A percentile compares a stretch with the other conserved stretches of the same genome.
These are phyloP conservation scores for Maniola hyperantus DNA, from an alignment of 2,888 invertebrate genomes.

Conservation along the genomic window DNA sequence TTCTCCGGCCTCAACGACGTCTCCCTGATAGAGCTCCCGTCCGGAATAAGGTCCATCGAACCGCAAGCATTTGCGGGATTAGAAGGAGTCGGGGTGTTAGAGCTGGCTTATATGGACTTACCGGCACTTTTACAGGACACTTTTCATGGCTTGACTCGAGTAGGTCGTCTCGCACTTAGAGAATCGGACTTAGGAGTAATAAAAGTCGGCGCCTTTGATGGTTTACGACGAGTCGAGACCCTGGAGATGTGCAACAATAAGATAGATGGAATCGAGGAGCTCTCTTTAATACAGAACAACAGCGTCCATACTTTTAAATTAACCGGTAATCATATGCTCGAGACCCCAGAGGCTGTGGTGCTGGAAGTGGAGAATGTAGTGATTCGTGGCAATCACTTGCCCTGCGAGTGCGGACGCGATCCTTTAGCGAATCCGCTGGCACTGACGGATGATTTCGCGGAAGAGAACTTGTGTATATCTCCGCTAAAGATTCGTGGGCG, in stretches of 20 bases:
- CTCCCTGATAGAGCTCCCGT: slow-evolving; percentile 91
- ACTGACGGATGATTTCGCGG: slow-evolving; percentile 85
- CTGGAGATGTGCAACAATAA: slow-evolving; percentile 92
- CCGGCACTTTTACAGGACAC: slow-evolving; percentile 86
- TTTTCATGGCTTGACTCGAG: slow-evolving; percentile 89
- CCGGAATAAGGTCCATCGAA: slow-evolving; percentile 88
- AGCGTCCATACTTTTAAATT: slow-evolving; percentile 87
- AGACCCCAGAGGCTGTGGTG: slow-evolving; percentile 88
- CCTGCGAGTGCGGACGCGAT: slow-evolving; percentile 93
- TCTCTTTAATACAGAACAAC: slow-evolving; percentile 87
- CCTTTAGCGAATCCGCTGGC: slow-evolving; percentile 89
- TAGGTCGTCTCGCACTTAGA: slow-evolving; percentile 89
- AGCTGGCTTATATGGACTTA: slow-evolving; percentile 92
- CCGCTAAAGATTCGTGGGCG: slow-evolving; percentile 92
- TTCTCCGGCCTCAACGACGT: slow-evolving; percentile 93
- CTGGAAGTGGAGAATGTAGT: slow-evolving; percentile 87
- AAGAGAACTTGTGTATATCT: slow-evolving; percentile 92
- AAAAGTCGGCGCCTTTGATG: slow-evolving; percentile 88
- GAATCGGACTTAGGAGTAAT: slow-evolving; percentile 92
- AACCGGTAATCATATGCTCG: slow-evolving; percentile 92
- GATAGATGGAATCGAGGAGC: slow-evolving; percentile 90
- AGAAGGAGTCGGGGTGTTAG: slow-evolving; percentile 91
- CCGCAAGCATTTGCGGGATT: slow-evolving; percentile 91
- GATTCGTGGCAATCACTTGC: slow-evolving; percentile 91
- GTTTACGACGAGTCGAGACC: slow-evolving; percentile 86